Evolutionary conservation across 2,797 vertebrate genomes (phyloP).

Genomic region (Acipenser ruthenus): DNA sequence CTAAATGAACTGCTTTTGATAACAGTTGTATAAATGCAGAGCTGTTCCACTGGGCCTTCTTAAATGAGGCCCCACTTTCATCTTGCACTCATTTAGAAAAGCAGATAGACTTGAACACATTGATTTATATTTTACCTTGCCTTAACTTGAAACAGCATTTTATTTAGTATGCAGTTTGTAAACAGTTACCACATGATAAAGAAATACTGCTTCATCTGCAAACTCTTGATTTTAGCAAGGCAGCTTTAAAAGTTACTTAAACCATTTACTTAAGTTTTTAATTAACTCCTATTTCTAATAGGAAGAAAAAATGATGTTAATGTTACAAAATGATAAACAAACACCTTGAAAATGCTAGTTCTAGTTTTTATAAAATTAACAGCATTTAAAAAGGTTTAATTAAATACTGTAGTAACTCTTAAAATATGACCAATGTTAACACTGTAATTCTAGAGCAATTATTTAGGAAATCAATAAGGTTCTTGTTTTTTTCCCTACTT

Average conservation of each 20-base stretch:
- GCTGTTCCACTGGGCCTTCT: conserved; percentile 68
- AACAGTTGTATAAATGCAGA: conserved; percentile 74
- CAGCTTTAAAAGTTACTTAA: neutral
- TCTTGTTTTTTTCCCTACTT: too few relatives aligned
- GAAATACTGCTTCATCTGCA: conserved; percentile 29
- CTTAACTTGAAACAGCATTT: conserved; percentile 61
- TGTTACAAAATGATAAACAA: too few relatives aligned
- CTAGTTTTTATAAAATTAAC: too few relatives aligned
- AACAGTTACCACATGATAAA: conserved; percentile 37
- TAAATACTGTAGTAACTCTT: too few relatives aligned
- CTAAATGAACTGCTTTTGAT: conserved; percentile 83
- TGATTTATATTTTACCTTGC: conserved; percentile 73
- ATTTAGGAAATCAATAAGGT: too few relatives aligned
- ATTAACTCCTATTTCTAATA: too few relatives aligned
- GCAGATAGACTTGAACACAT: conserved; percentile 72
- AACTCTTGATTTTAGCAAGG: neutral
- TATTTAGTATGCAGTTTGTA: conserved; percentile 50
- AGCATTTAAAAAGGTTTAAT: too few relatives aligned
- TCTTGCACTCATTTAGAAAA: conserved; percentile 72
- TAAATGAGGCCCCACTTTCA: conserved; percentile 74
- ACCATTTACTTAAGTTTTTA: too few relatives aligned
- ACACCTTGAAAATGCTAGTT: too few relatives aligned
- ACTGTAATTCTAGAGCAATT: too few relatives aligned
- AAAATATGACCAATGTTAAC: too few relatives aligned
- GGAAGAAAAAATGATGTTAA: too few relatives aligned